Conservation (phyloP, 2,888 invertebrate genomes). For the Parnassius orleans region DNA sequence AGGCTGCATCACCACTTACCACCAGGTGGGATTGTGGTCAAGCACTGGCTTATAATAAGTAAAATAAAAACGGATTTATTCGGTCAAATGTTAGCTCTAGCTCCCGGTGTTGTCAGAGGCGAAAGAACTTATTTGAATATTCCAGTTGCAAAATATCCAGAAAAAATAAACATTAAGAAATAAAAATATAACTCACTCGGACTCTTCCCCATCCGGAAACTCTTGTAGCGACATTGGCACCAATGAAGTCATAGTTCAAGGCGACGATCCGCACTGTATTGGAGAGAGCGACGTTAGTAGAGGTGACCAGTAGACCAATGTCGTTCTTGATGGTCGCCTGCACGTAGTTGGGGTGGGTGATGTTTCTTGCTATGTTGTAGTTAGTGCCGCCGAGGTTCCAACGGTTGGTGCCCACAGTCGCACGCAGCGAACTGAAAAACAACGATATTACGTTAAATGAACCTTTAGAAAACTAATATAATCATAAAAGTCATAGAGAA, state of each 20-base stretch:
- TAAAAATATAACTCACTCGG: slow-evolving; percentile 31
- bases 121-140: no score
- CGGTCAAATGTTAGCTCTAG: no score
- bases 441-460: background rate
- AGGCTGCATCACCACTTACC: no score
- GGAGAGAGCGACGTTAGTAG: slow-evolving; percentile 26
- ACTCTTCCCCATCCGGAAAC: slow-evolving; percentile 45
- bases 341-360: slow-evolving; percentile 56
- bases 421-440: slow-evolving; percentile 46
- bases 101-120: no score
- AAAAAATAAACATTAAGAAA: no score
- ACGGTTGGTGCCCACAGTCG: slow-evolving; percentile 54
- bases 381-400: slow-evolving; percentile 48
- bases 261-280: slow-evolving; percentile 27
- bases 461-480: no score
- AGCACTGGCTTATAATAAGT: no score
- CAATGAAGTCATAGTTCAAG: slow-evolving; percentile 33
- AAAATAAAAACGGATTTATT: no score
- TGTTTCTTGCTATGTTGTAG: slow-evolving; percentile 47
- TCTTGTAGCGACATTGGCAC: slow-evolving; percentile 33
- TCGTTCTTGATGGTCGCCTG: slow-evolving; percentile 41
- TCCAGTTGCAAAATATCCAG: no score
- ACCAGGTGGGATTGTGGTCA: no score
- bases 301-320: slow-evolving; percentile 39
- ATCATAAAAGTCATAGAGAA: no score